Base-by-base conservation (phyloP, 2,888 invertebrate species). In the Sinodicranocentrus sp. region DNA sequence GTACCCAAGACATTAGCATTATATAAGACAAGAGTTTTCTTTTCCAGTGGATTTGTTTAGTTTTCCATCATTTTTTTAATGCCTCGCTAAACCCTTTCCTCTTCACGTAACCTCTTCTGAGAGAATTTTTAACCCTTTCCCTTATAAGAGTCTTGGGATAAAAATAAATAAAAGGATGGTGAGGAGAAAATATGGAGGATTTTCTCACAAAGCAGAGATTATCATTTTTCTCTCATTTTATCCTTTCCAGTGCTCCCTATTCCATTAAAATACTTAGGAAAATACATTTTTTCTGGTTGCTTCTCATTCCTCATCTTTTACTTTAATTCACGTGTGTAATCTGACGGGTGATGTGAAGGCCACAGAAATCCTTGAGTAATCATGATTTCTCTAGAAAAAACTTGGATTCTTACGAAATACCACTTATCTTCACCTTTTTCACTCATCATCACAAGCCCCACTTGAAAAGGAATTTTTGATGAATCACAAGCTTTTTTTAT, bases 131-230 rank as follows among this genome's bases (percentile, higher is more conserved):
- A 57, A 57, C 57, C 57, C 57, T 57, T 57, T 57, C 25, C 57
- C 57, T 8, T 25, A 57, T 23, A 57, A 57, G 44, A n/a, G n/a
- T n/a, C 2, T 44, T n/a, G n/a, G n/a, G 23, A n/a, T 25, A 57
- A n/a, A 57, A 57, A 25, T 57, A 25, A 10, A 25, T 13, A 57
- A 25, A 57, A 19, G 25, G 6, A 8, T 17, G 13, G 25, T 57
- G 57, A 39, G 33, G 25, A 61, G 19, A 63, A 63, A 33, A 1
- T 63, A 28, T 6, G 39, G 5, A 13, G 5, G 15, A 52, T 19
- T 15, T 57, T 71, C 54, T 57, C 21, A 57, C 54, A 73, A 73
- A 73, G 44, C 39, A 39, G 17, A 73, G 73, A 73, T 61, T 73
- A 73, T 73, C 15, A 71, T 61, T 73, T 61, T 71, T 70, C 48